Conservation (phyloP, 2,797 vertebrate genomes). For the Ciconia nigra region DNA sequence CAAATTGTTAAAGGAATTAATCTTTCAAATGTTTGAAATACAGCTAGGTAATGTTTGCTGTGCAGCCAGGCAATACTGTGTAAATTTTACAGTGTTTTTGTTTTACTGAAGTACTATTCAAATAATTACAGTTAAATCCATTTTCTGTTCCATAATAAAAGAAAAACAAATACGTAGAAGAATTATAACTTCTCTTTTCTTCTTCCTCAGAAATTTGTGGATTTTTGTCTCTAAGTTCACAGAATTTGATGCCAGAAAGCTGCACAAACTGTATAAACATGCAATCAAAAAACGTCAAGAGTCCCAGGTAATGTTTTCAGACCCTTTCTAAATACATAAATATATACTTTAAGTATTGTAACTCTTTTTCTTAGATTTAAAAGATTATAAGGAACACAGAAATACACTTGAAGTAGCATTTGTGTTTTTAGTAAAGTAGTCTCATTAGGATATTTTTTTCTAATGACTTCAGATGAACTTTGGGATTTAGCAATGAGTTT, state of each 20-base stretch:
- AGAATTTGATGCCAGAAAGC: constrained; percentile 97
- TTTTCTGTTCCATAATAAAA: neutral
- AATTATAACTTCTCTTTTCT: constrained; percentile 13
- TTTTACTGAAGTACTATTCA: neutral
- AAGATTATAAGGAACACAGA: neutral
- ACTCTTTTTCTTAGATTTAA: neutral
- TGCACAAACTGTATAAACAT: constrained; percentile 98
- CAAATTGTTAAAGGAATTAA: neutral
- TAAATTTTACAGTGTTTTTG: neutral
- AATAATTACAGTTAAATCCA: neutral
- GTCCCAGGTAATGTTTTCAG: constrained; percentile 82
- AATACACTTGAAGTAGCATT: neutral
- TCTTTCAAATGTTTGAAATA: neutral
- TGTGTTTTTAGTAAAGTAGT: neutral
- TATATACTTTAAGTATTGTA: neutral
- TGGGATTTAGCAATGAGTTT: neutral
- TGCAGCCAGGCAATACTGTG: neutral
- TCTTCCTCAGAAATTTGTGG: constrained; percentile 90
- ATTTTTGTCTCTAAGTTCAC: constrained; percentile 99
- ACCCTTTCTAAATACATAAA: neutral
- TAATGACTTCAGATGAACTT: neutral
- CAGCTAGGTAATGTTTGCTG: neutral
- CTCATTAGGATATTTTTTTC: neutral
- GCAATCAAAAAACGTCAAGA: constrained; percentile 99
- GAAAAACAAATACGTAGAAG: neutral